These are phyloP conservation scores for Pteropus alecto DNA, from an alignment of 2,113 vertebrate species.

Conservation along the genomic window DNA sequence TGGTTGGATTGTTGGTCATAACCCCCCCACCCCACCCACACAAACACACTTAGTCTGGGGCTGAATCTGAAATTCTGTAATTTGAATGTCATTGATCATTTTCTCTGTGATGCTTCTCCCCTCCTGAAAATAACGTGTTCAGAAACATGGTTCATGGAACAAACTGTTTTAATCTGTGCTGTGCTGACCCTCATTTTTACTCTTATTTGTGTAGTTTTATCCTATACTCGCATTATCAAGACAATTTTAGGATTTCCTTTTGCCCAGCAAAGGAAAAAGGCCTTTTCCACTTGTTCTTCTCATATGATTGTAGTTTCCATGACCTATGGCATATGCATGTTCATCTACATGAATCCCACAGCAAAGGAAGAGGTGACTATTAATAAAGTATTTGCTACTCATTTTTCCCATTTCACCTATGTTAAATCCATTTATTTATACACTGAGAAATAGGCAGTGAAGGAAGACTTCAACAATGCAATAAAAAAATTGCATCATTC, in stretches of 20 bases:
- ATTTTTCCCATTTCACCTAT: constrained; percentile 11
- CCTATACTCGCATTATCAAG: background rate
- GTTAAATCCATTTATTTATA: constrained; percentile 53
- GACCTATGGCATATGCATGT: constrained; percentile 2
- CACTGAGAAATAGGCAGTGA: constrained; percentile 46
- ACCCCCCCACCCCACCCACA: background rate
- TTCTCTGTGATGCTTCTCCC: constrained; percentile 23
- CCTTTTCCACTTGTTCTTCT: background rate
- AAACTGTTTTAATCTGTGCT: background rate
- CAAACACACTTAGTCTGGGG: background rate
- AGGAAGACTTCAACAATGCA: background rate
- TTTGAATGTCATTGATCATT: constrained; percentile 4
- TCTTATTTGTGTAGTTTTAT: background rate
- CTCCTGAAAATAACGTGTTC: constrained; percentile 13
- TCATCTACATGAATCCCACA: constrained; percentile 27
- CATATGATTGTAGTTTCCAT: background rate
- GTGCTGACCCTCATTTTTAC: background rate
- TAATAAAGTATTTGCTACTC: background rate
- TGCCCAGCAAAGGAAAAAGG: background rate
- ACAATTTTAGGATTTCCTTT: background rate
- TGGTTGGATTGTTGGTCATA: background rate
- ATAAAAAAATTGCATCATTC: background rate
- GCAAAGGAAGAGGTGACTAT: background rate
- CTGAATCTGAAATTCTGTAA: constrained; percentile 32
- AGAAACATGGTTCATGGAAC: constrained; percentile 25